A percentile compares a stretch with the other conserved stretches of the same genome.
These are phyloP conservation scores for Parnassius glacialis DNA, from an alignment of 2,888 invertebrate species.

Conservation along the genomic window DNA sequence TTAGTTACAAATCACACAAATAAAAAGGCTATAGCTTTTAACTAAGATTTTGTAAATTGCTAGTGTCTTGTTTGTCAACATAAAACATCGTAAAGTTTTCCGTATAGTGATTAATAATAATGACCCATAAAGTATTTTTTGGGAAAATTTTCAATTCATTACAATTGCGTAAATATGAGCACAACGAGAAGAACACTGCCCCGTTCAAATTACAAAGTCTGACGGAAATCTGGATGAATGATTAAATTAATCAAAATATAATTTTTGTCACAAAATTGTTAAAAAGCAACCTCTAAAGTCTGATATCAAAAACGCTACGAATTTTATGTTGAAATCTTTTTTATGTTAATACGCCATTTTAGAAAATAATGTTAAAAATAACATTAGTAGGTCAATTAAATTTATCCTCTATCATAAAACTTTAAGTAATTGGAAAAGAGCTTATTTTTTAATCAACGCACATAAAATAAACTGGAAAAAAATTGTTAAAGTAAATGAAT, in stretches of 20 bases:
- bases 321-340: no score
- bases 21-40: no score
- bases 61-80: not conserved
- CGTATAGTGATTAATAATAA: no score
- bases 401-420: not conserved
- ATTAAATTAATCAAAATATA: no score
- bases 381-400: slow-evolving; percentile 3
- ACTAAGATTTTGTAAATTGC: no score
- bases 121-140: not conserved
- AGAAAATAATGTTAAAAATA: no score
- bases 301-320: no score
- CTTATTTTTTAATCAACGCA: slow-evolving; percentile 22
- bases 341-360: no score
- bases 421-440: slow-evolving; percentile 11
- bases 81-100: no score
- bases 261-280: no score
- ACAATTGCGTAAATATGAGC: not conserved
- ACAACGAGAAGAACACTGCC: slow-evolving; percentile 21
- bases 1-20: no score
- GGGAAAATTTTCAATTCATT: not conserved
- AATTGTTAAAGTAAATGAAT: not conserved
- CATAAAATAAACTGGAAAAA: slow-evolving; percentile 8
- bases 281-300: no score
- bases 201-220: not conserved
- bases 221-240: not conserved